Evolutionary conservation across 2,888 invertebrate species (phyloP), one percentile per base, ranked within the genome.

Genomic region (Ichneumon xanthorius): DNA sequence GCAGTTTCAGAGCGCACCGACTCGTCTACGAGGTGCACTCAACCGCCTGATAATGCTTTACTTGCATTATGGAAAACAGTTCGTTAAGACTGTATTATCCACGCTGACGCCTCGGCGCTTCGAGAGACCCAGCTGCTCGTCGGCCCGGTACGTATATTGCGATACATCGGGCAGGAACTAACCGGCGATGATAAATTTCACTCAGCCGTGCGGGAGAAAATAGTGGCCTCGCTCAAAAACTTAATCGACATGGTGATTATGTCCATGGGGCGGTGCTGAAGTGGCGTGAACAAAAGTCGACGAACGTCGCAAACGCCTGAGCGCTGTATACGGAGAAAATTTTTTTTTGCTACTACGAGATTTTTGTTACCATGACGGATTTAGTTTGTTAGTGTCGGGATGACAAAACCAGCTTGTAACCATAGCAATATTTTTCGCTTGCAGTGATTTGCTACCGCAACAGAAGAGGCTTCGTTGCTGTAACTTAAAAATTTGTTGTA

Each of bases 51-150:
- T 90, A 91, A 91, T 91, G 91, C 91, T 90, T 90, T 89, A 90
- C 90, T 91, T 88, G 91, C 91, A 91, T 91, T 91, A 91, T 91
- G 91, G 89, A 90, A 91, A 90, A 90, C 88, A 90, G 90, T 90
- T 89, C 88, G 90, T 91, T 91, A 90, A 91, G 89, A 90, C 88
- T 87, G 88, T 89, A 90, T 91, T 90, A 90, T 71, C 83, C 71
- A 71, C 67, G 37, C 76, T 37, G 67, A 65, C 67, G 77, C 77
- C 53, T 77, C 77, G 67, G 70, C 61, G 71, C 61, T 63, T 16
- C 30, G 61, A 30, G 61, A 63, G 61, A 26, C 33, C 67, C 67
- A 77, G 77, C 77, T 77, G 26, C 50, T 50, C 22, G 26, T 50
- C 61, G 61, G 61, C 33, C 61, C 33, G 65, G 40, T 22, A 22